Evolutionary conservation across 2,797 vertebrate species (phyloP), one percentile per base, ranked within the genome.

Genomic region (Eremophila alpestris): DNA sequence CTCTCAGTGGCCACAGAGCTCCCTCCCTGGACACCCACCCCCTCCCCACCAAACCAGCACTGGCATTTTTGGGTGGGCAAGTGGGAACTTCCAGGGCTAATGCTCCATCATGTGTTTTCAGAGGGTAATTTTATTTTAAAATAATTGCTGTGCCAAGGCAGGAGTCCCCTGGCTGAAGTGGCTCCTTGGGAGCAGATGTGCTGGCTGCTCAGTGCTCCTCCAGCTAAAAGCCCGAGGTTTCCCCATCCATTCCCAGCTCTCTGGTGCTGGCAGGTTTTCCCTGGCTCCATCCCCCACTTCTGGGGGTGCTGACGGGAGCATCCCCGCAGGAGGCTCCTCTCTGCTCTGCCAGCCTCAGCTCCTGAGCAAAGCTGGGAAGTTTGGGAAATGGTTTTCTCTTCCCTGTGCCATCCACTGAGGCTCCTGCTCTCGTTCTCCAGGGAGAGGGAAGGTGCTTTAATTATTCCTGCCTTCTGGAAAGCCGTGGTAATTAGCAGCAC

Each of bases 401-500:
- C 46, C 26, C 52, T 0, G 0, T 15, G 10, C 62, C 18, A 20
- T 41, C 23, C 7, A 0, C 77, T 41, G 17, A 17, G 46, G 79
- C 70, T 68, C 45, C 68, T 29, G 48, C 64, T 79, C 41, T 46
- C 0, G 0, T 21, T 68, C 78, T 71, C 58, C 4, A 5, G 81
- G 62, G 83, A 19, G 27, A 58, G 64, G 40, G 49, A 91, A 89
- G 91, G 76, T 85, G 82, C 73, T 85, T 91, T 89, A 89, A 92
- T 94, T 93, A 94, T 95, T 82, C 67, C 67, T 74, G 73, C 86
- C 67, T 79, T 86, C 69, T 83, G 41, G 88, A 93, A 93, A 77
- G 12, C 93, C 1, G 2, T 32, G 86, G 59, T 81, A 93, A 95
- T 95, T 85, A 89, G 90, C 83, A 51, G 82, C 0, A 2, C 84